Evolutionary conservation across 2,888 invertebrate species (phyloP).

Genomic region (Morinoia aosen): DNA sequence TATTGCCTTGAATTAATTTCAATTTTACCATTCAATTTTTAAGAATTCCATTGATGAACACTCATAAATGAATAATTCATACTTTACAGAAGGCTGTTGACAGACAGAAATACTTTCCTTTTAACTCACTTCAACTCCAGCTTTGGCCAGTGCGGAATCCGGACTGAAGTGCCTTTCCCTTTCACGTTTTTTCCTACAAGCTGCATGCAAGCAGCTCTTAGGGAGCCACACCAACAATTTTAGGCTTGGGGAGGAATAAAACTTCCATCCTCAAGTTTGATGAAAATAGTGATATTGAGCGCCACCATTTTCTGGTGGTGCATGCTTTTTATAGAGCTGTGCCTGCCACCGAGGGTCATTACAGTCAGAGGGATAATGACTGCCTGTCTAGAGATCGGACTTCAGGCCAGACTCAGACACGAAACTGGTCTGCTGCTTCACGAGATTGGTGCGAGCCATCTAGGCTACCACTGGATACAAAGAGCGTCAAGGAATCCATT

Average conservation of each 20-base stretch:
- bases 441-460: conserved; percentile 32
- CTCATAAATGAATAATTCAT: neutral
- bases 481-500: conserved; percentile 47
- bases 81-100: neutral
- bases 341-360: conserved; percentile 52
- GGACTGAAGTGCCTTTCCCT: neutral
- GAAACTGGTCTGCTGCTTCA: conserved; percentile 44
- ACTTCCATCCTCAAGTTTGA: conserved; percentile 7
- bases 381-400: conserved; percentile 41
- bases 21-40: neutral
- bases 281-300: conserved; percentile 45
- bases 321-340: conserved; percentile 52
- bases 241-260: neutral
- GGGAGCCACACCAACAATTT: neutral
- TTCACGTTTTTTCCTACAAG: neutral
- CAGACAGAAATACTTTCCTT: neutral
- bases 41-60: neutral
- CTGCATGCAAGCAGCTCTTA: neutral
- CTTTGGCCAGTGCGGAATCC: neutral
- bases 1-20: neutral
- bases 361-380: conserved; percentile 53
- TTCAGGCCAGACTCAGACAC: conserved; percentile 34
- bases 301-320: conserved; percentile 50
- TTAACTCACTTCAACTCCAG: neutral
- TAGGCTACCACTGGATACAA: conserved; percentile 51